These are phyloP conservation scores for Alloscopus bannaensis DNA, from an alignment of 2,888 invertebrate genomes.

Conservation along the genomic window DNA sequence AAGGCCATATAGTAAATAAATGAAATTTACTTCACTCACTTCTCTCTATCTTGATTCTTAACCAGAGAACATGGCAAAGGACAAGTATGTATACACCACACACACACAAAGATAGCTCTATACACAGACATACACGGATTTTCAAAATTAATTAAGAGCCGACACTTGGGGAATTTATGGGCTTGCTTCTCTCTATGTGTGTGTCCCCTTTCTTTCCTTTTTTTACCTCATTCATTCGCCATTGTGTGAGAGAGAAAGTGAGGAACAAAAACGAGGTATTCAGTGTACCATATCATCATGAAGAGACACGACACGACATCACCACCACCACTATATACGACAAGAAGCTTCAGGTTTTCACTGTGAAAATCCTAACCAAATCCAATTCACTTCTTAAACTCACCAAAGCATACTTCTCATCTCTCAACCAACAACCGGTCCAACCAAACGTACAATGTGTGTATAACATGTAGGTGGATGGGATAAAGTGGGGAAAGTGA, in stretches of 20 bases:
- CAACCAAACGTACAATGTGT: no score
- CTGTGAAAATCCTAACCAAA: neutral
- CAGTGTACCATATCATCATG: slow-evolving; percentile 23
- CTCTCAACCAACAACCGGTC: no score
- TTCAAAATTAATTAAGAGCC: slow-evolving; percentile 63
- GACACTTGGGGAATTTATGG: slow-evolving; percentile 49
- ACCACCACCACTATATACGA: slow-evolving; percentile 4
- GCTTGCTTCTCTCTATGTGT: slow-evolving; percentile 30
- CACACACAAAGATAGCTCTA: neutral
- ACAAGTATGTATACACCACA: no score
- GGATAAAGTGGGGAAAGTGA: neutral
- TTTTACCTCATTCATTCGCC: neutral
- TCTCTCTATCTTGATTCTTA: slow-evolving; percentile 25
- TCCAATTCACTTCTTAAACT: slow-evolving; percentile 2
- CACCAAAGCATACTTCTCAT: no score
- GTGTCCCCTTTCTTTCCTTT: slow-evolving; percentile 12
- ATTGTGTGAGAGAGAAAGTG: no score
- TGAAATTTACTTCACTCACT: slow-evolving; percentile 30
- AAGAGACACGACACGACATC: slow-evolving; percentile 24
- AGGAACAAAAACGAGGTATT: no score
- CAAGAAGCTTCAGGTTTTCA: neutral
- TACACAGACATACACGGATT: slow-evolving; percentile 20
- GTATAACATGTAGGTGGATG: neutral
- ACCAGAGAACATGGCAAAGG: no score
- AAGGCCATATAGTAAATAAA: slow-evolving; percentile 20